These are phyloP conservation scores for Chironomus striatipennis DNA, from an alignment of 1,140 invertebrate species.

Conservation along the genomic window DNA sequence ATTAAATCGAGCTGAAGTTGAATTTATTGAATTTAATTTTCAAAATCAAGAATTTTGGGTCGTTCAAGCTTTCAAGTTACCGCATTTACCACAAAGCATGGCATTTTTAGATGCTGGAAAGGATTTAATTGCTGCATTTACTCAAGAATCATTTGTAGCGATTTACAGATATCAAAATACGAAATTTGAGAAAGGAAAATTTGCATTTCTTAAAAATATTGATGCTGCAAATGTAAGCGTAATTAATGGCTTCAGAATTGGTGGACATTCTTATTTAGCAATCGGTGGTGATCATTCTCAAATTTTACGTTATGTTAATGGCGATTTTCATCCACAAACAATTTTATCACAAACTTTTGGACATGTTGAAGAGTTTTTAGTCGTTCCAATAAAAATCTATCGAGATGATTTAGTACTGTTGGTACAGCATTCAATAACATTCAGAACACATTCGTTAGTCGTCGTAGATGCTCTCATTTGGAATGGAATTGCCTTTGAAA, in stretches of 20 bases:
- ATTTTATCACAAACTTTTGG: slow-evolving; percentile 38
- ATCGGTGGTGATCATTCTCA: slow-evolving; percentile 38
- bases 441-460: slow-evolving; percentile 38
- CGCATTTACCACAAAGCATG: slow-evolving; percentile 28
- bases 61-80: slow-evolving; percentile 32
- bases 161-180: slow-evolving; percentile 30
- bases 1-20: slow-evolving; percentile 26
- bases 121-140: slow-evolving; percentile 33
- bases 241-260: slow-evolving; percentile 38
- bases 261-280: slow-evolving; percentile 41
- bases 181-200: slow-evolving; percentile 26
- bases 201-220: slow-evolving; percentile 29
- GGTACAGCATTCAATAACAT: slow-evolving; percentile 42
- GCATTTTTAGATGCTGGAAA: slow-evolving; percentile 33
- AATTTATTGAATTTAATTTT: slow-evolving; percentile 34
- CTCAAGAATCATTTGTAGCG: slow-evolving; percentile 30
- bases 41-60: slow-evolving; percentile 33
- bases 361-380: slow-evolving; percentile 38
- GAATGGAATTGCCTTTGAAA: slow-evolving; percentile 42
- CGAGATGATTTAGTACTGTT: slow-evolving; percentile 44
- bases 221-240: slow-evolving; percentile 29
- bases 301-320: slow-evolving; percentile 38
- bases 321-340: slow-evolving; percentile 32
- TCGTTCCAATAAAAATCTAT: slow-evolving; percentile 41
- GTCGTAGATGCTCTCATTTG: slow-evolving; percentile 43